Evolutionary conservation across 2,113 vertebrate species (phyloP).

Genomic region (Varanus komodoensis): DNA sequence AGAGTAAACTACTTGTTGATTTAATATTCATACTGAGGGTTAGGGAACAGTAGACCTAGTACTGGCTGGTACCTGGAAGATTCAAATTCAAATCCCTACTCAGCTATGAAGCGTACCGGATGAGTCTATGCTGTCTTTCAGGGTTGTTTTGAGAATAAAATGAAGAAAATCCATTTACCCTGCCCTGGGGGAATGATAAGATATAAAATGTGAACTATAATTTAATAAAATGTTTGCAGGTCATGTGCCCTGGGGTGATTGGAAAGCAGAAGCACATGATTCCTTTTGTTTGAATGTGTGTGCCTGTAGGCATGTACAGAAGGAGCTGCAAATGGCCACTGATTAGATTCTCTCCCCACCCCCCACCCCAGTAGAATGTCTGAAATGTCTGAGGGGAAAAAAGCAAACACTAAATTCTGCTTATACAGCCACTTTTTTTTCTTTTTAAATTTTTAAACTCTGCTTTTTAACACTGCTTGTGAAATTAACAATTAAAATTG

Average conservation of each 20-base stretch:
- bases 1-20: not conserved
- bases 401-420: not conserved
- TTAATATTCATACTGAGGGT: not conserved
- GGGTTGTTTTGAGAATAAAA: not conserved
- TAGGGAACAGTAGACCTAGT: not conserved
- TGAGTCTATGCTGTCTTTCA: too few species aligned
- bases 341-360: slow-evolving; percentile 24
- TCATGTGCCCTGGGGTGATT: slow-evolving; percentile 23
- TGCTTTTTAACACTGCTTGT: slow-evolving; percentile 24
- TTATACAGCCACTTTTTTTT: not conserved
- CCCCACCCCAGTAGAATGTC: not conserved
- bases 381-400: not conserved
- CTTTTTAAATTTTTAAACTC: not conserved
- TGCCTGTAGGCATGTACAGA: slow-evolving; percentile 2
- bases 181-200: not conserved
- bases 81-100: not conserved
- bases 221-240: slow-evolving; percentile 21
- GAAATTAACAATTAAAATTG: slow-evolving; percentile 48
- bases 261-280: slow-evolving; percentile 40
- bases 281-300: slow-evolving; percentile 11
- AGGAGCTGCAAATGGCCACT: slow-evolving; percentile 2
- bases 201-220: not conserved
- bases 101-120: too few species aligned
- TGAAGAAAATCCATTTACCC: not conserved
- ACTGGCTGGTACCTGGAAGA: not conserved